Percentiles rank a stretch among this genome's conserved stretches.
Conservation (phyloP, 2,888 invertebrate genomes). For the Cephus spinipes region DNA sequence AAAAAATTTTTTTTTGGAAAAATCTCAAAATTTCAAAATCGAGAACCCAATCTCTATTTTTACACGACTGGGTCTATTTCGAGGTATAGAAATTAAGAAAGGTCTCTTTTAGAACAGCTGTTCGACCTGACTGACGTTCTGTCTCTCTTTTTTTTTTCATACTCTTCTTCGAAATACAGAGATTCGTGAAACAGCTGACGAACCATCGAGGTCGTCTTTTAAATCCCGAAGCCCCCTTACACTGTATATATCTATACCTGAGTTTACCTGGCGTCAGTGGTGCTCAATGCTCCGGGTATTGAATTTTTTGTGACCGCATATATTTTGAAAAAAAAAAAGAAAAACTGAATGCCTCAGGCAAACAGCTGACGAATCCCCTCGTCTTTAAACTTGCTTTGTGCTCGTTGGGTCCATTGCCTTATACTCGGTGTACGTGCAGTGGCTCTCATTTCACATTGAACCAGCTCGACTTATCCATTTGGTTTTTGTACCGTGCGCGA, state of each 20-base stretch:
- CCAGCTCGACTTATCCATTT: background rate
- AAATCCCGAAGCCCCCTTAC: background rate
- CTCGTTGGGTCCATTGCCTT: background rate
- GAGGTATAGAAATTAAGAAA: background rate
- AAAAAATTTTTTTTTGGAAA: no score
- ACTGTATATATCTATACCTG: background rate
- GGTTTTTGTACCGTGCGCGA: background rate
- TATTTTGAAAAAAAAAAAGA: background rate
- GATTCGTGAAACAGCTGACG: slow-evolving; percentile 32
- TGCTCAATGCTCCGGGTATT: background rate
- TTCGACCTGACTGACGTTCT: slow-evolving; percentile 17
- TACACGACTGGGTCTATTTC: background rate
- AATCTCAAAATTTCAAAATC: background rate
- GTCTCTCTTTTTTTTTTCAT: slow-evolving; percentile 24
- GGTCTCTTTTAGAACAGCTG: slow-evolving; percentile 20
- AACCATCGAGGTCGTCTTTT: slow-evolving; percentile 4
- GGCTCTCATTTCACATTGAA: background rate
- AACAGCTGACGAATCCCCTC: background rate
- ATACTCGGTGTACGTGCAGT: background rate
- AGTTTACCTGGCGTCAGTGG: background rate
- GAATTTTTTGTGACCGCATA: background rate
- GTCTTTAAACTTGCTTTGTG: background rate
- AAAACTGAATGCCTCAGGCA: background rate
- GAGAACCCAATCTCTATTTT: background rate
- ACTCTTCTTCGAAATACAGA: slow-evolving; percentile 14